These are phyloP conservation scores for Amazona guildingii DNA, from an alignment of 2,113 vertebrate species.

Conservation along the genomic window DNA sequence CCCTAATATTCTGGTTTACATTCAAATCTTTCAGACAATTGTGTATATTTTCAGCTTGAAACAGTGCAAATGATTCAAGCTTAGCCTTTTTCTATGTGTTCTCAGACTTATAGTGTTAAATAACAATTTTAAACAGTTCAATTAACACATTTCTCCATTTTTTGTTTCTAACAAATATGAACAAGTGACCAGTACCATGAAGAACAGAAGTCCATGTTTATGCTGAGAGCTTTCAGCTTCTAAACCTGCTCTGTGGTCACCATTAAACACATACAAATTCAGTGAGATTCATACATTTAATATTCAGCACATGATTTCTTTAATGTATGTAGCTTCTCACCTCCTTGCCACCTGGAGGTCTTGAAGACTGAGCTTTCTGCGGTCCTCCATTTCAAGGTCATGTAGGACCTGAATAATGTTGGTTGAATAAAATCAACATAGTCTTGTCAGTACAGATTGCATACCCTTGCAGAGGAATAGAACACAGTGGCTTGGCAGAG, in stretches of 20 bases:
- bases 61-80: neutral
- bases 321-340: neutral
- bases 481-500: neutral
- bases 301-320: neutral
- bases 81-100: neutral
- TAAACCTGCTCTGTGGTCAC: neutral
- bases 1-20: neutral
- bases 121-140: neutral
- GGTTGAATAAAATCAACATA: neutral
- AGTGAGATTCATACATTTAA: neutral
- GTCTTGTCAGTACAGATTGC: neutral
- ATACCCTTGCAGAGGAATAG: neutral
- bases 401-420: accelerated
- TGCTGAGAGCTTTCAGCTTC: neutral
- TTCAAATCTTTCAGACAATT: neutral
- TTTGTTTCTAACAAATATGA: neutral
- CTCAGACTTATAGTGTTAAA: neutral
- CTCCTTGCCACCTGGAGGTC: neutral
- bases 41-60: neutral
- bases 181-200: neutral
- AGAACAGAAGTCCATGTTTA: neutral
- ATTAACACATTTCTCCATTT: neutral
- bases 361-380: neutral
- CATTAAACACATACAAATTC: neutral
- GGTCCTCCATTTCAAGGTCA: neutral